phyloP scores from a whole-genome alignment of 2,797 vertebrate genomes.

The Gymnopithys bicolor region DNA sequence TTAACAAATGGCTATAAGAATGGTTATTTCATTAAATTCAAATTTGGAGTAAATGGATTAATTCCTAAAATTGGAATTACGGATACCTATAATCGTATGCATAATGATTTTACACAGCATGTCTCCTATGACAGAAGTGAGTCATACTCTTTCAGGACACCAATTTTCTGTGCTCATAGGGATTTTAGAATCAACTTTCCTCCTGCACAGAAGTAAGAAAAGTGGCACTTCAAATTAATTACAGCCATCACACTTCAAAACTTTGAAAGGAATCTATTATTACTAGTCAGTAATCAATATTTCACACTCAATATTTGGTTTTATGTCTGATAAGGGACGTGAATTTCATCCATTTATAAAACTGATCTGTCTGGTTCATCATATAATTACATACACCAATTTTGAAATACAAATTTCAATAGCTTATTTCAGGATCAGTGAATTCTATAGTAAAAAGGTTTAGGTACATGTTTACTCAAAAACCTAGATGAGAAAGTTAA shows the following conservation, averaged over 20 bases:
- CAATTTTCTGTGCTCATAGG: not conserved
- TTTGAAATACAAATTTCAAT: not conserved
- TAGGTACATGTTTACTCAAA: not conserved
- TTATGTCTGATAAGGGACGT: not conserved
- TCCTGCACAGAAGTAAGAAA: not conserved
- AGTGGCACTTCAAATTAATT: not conserved
- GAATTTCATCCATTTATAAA: not conserved
- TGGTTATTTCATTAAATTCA: not conserved
- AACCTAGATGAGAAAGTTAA: not conserved
- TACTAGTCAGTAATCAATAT: not conserved
- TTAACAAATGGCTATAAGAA: not conserved
- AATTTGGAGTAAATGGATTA: not conserved
- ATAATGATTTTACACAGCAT: not conserved
- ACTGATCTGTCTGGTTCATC: not conserved
- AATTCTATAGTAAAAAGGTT: not conserved
- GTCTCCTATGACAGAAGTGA: not conserved
- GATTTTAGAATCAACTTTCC: not conserved
- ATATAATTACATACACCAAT: not conserved
- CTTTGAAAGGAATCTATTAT: not conserved
- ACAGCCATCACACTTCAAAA: not conserved
- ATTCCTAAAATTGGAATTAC: not conserved
- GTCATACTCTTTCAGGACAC: not conserved
- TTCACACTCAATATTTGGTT: not conserved
- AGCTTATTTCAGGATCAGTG: not conserved
- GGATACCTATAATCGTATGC: not conserved